These are phyloP conservation scores for Neoaliturus tenellus DNA, from an alignment of 2,888 invertebrate species.

Conservation along the genomic window DNA sequence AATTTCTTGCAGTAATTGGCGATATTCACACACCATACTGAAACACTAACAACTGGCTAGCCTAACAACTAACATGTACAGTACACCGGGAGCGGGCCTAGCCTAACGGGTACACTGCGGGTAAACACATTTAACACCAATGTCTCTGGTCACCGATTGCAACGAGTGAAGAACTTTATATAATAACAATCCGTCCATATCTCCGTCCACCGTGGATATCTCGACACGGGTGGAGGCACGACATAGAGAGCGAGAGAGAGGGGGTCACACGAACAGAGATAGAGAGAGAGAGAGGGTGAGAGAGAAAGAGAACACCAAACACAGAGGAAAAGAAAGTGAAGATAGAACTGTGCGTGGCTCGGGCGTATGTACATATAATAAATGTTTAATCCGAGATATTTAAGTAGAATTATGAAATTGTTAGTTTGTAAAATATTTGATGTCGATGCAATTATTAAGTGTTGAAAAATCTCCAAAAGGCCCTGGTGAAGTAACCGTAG, in stretches of 20 bases:
- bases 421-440: no score
- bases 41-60: conserved; percentile 7
- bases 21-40: neutral
- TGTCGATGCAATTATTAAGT: no score
- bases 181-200: conserved; percentile 31
- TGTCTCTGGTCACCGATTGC: conserved; percentile 28
- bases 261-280: conserved; percentile 7
- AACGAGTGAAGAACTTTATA: conserved; percentile 26
- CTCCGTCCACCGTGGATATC: conserved; percentile 26
- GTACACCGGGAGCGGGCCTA: neutral
- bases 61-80: neutral
- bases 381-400: no score
- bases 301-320: conserved; percentile 8
- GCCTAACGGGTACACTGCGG: conserved; percentile 11
- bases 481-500: neutral
- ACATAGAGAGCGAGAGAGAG: conserved; percentile 30
- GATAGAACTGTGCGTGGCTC: no score
- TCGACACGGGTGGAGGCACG: conserved; percentile 17
- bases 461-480: no score
- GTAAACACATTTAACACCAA: conserved; percentile 42
- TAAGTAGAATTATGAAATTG: no score
- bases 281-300: no score
- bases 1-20: neutral
- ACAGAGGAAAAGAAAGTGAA: conserved; percentile 22
- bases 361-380: no score